phyloP scores from a whole-genome alignment of 2,888 invertebrate genomes.

The Oxyscelio sp. region DNA sequence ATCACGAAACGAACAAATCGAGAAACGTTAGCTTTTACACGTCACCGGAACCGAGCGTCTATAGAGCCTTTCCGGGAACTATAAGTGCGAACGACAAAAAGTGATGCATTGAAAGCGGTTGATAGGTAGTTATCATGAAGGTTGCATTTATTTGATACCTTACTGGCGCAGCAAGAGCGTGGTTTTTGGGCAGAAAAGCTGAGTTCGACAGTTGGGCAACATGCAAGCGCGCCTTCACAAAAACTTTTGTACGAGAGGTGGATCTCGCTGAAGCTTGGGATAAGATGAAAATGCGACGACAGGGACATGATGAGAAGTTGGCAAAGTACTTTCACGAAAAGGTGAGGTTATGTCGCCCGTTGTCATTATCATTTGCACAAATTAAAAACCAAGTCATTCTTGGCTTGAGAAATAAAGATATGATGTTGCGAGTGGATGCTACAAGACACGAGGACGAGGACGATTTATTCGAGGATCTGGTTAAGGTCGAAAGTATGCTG shows the following conservation, averaged over 20 bases:
- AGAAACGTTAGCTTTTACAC: no score
- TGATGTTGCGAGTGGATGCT: slow-evolving; percentile 23
- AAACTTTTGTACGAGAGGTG: slow-evolving; percentile 17
- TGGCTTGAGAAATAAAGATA: slow-evolving; percentile 13
- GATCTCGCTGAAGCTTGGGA: slow-evolving; percentile 20
- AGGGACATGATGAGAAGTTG: not conserved
- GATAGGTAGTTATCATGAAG: no score
- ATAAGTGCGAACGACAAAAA: no score
- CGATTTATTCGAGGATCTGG: slow-evolving; percentile 26
- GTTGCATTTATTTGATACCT: no score
- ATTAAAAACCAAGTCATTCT: slow-evolving; percentile 25
- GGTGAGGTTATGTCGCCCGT: no score
- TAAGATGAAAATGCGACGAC: not conserved
- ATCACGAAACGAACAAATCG: no score
- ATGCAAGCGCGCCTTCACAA: slow-evolving; percentile 1
- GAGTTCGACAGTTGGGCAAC: slow-evolving; percentile 3
- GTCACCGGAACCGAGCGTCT: no score
- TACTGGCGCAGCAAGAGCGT: not conserved
- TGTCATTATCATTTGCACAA: slow-evolving; percentile 9
- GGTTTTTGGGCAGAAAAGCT: slow-evolving; percentile 6
- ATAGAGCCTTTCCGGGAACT: no score
- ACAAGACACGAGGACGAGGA: slow-evolving; percentile 20
- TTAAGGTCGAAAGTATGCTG: slow-evolving; percentile 13
- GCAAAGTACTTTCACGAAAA: slow-evolving; percentile 26
- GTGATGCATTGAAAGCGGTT: no score